Evolutionary conservation across 2,888 invertebrate species (phyloP).

Genomic region (Athalia cordata): DNA sequence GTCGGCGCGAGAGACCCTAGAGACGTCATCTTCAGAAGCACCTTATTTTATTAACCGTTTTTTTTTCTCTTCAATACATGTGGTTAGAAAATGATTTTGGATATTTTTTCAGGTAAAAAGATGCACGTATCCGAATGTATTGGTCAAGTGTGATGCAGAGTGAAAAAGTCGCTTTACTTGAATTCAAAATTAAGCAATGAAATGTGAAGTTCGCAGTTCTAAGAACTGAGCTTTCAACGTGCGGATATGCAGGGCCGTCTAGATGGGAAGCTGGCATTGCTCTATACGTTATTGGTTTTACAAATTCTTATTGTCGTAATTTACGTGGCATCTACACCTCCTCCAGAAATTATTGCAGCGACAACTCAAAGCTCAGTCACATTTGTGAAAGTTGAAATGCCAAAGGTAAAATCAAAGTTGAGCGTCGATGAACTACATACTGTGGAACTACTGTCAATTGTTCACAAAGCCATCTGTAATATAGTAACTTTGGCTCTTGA

Average conservation of each 20-base stretch:
- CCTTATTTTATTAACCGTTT: not conserved
- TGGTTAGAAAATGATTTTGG: not conserved
- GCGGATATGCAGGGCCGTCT: constrained; percentile 68
- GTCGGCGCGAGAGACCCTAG: constrained; percentile 13
- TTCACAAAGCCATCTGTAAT: not conserved
- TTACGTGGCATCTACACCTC: constrained; percentile 69
- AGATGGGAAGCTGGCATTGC: constrained; percentile 69
- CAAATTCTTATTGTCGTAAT: constrained; percentile 71
- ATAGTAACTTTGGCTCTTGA: not conserved
- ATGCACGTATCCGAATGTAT: constrained; percentile 9
- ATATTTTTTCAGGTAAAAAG: constrained; percentile 29
- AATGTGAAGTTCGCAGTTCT: constrained; percentile 49
- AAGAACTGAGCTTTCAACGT: constrained; percentile 48
- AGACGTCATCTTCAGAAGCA: not conserved
- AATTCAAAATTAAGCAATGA: constrained; percentile 28
- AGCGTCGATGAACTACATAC: too few relatives aligned
- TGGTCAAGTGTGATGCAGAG: constrained; percentile 25
- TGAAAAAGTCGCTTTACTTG: not conserved
- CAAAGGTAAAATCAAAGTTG: constrained; percentile 54
- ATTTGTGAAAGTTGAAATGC: constrained; percentile 64
- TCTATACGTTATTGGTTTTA: constrained; percentile 69
- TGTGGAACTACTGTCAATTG: not conserved
- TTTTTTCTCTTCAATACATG: not conserved
- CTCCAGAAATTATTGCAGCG: constrained; percentile 59
- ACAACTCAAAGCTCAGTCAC: constrained; percentile 64